Evolutionary conservation across 2,797 vertebrate species (phyloP).

Genomic region (Gymnopithys bicolor): DNA sequence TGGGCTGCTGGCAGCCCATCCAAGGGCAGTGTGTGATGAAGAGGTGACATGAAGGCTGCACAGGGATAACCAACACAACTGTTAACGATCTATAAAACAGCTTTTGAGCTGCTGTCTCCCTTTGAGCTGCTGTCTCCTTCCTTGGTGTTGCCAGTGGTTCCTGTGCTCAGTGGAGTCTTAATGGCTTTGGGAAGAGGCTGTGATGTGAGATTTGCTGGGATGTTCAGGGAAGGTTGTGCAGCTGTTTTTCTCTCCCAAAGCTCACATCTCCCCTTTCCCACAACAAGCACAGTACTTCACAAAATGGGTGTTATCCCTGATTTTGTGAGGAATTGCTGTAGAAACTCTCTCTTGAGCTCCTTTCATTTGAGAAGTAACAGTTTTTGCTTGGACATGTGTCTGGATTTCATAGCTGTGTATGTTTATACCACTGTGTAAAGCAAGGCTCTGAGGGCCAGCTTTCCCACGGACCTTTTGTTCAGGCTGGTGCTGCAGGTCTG

Average conservation of each 20-base stretch:
- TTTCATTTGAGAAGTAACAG: not conserved
- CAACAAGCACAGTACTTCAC: not conserved
- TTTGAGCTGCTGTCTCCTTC: not conserved
- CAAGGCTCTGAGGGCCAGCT: not conserved
- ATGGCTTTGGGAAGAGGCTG: not conserved
- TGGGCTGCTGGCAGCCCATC: not conserved
- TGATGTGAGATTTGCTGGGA: not conserved
- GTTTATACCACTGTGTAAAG: not conserved
- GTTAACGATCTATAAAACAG: not conserved
- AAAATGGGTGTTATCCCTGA: not conserved
- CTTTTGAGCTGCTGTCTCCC: not conserved
- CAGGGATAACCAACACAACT: not conserved
- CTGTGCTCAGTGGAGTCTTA: not conserved
- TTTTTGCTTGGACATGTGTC: not conserved
- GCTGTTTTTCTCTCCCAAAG: not conserved
- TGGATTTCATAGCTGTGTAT: not conserved
- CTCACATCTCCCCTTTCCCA: not conserved
- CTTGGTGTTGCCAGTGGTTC: not conserved
- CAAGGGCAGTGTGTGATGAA: not conserved
- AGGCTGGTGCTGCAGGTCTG: not conserved
- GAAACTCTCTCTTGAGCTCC: not conserved
- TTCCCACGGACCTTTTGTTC: not conserved
- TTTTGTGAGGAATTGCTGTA: not conserved
- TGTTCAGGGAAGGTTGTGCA: not conserved
- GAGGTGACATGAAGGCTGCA: rapidly evolving